These are phyloP conservation scores for Uromys caudimaculatus DNA, from an alignment of 2,797 vertebrate species.

Conservation along the genomic window DNA sequence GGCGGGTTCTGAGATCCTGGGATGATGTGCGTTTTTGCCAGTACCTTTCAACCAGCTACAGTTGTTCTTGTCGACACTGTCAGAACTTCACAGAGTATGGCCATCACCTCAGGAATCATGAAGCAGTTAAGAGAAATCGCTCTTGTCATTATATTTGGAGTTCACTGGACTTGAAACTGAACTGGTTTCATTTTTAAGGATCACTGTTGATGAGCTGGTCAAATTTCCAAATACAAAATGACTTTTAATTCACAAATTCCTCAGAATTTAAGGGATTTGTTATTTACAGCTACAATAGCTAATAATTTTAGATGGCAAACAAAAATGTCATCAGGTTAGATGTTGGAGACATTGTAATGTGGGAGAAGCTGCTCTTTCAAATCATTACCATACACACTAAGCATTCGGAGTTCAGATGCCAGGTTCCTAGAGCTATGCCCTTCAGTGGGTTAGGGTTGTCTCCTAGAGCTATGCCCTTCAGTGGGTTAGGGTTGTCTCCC, in stretches of 20 bases:
- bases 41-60: not conserved
- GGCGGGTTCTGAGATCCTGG: not conserved
- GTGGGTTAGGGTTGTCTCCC: not conserved
- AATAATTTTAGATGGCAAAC: not conserved
- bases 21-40: not conserved
- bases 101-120: not conserved
- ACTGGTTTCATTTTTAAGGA: not conserved
- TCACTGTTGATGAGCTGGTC: not conserved
- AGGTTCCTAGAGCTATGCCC: not conserved
- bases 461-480: not conserved
- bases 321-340: not conserved
- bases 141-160: not conserved
- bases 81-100: too few species aligned
- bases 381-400: not conserved
- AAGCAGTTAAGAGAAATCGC: not conserved
- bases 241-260: not conserved
- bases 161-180: not conserved
- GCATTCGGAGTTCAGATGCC: not conserved
- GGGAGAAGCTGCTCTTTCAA: not conserved
- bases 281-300: not conserved
- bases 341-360: not conserved
- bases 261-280: constrained; percentile 21
- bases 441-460: not conserved
- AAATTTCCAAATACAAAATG: not conserved
- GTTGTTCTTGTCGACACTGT: not conserved